Percentiles rank a stretch among this genome's conserved stretches.
Conservation (phyloP, 2,888 invertebrate genomes). For the Cryptocephalus primarius region DNA sequence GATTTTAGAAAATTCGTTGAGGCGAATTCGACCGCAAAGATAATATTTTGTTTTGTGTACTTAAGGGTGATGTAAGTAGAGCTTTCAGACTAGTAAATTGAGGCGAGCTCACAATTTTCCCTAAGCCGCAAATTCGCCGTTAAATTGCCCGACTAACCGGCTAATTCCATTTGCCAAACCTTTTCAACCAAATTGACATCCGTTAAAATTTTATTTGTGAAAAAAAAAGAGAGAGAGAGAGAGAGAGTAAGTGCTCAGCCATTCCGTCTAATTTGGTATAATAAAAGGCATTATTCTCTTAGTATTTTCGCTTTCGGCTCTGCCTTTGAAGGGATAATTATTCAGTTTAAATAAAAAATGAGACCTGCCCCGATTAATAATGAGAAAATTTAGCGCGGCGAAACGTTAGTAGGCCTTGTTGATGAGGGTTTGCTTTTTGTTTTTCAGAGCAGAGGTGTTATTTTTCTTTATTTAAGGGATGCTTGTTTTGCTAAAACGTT, state of each 20-base stretch:
- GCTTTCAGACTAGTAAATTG: too few relatives aligned
- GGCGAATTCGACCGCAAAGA: too few relatives aligned
- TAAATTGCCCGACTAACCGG: slow-evolving; percentile 1
- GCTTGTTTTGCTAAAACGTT: too few relatives aligned
- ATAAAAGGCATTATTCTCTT: slow-evolving; percentile 1
- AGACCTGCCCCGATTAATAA: slow-evolving; percentile 1
- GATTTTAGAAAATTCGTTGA: too few relatives aligned
- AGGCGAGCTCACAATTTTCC: too few relatives aligned
- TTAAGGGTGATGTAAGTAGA: too few relatives aligned
- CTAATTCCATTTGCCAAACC: slow-evolving; percentile 1
- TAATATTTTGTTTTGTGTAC: too few relatives aligned
- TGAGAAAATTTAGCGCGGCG: slow-evolving; percentile 2
- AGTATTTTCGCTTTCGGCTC: slow-evolving; percentile 1
- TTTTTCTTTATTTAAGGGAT: too few relatives aligned
- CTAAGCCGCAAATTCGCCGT: too few relatives aligned
- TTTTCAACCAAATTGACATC: slow-evolving; percentile 1
- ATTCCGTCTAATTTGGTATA: slow-evolving; percentile 4
- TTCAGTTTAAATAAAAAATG: slow-evolving; percentile 5
- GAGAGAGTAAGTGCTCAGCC: slow-evolving; percentile 1
- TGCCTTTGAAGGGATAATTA: slow-evolving; percentile 6
- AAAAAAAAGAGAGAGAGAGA: neutral
- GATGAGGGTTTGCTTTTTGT: too few relatives aligned
- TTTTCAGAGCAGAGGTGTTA: too few relatives aligned
- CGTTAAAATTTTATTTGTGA: slow-evolving; percentile 6
- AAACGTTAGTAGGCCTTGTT: neutral